These are phyloP conservation scores for Colossoma macropomum DNA, from an alignment of 2,113 vertebrate genomes.

Conservation along the genomic window DNA sequence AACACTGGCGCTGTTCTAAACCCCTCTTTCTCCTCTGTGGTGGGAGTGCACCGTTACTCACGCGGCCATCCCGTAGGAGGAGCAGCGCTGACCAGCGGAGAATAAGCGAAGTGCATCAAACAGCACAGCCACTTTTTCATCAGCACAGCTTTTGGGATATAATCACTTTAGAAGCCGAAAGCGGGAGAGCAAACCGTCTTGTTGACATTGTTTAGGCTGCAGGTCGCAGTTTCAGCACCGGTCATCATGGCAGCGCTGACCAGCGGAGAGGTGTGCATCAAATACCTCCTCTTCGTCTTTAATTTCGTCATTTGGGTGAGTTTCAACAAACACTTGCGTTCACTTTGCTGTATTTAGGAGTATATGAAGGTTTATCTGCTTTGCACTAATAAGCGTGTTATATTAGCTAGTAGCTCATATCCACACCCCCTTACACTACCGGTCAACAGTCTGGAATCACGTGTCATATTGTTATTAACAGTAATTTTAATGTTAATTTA, in stretches of 20 bases:
- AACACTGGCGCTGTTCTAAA: background rate
- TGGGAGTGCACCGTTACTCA: constrained; percentile 43
- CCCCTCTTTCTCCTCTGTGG: background rate
- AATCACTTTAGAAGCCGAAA: background rate
- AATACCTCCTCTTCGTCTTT: constrained; percentile 82
- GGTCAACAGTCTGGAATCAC: too few relatives aligned
- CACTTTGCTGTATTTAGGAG: background rate
- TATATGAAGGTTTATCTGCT: background rate
- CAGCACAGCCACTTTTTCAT: constrained; percentile 6
- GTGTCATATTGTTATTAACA: too few relatives aligned
- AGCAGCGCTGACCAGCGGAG: constrained; percentile 11
- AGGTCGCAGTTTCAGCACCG: background rate
- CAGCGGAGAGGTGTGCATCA: constrained; percentile 68
- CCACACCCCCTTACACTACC: too few relatives aligned
- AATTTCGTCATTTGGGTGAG: constrained; percentile 87
- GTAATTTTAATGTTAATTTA: too few relatives aligned
- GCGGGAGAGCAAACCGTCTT: background rate
- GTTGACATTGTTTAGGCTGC: background rate
- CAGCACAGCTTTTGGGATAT: background rate
- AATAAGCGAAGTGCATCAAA: background rate
- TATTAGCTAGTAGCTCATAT: too few relatives aligned
- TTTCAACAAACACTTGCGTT: constrained; percentile 13
- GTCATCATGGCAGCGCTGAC: constrained; percentile 52
- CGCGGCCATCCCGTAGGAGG: background rate
- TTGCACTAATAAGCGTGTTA: background rate